These are phyloP conservation scores for Pagetopsis macropterus DNA, from an alignment of 2,797 vertebrate genomes.

Conservation along the genomic window DNA sequence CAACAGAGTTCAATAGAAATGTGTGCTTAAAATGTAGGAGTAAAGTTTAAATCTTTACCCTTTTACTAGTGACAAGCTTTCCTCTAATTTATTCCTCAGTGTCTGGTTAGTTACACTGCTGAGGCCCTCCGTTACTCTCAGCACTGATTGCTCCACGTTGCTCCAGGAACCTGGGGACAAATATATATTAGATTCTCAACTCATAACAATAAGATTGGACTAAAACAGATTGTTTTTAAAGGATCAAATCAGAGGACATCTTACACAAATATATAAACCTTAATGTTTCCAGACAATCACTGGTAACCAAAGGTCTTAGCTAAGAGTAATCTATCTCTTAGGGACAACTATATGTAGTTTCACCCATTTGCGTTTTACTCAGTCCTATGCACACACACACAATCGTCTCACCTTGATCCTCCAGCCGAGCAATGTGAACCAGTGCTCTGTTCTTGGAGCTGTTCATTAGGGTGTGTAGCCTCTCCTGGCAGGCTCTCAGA, in stretches of 20 bases:
- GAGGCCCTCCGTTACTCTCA: constrained; percentile 88
- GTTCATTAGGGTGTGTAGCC: constrained; percentile 86
- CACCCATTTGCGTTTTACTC: not conserved
- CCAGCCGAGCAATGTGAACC: constrained; percentile 94
- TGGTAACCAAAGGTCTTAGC: not conserved
- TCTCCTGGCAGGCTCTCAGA: constrained; percentile 90
- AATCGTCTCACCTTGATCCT: constrained; percentile 87
- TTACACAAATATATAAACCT: not conserved
- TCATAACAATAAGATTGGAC: not conserved
- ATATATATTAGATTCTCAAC: not conserved
- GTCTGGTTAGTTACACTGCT: constrained; percentile 82
- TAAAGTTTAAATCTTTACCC: constrained; percentile 79
- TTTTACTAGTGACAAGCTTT: constrained; percentile 89
- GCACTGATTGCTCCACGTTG: constrained; percentile 89
- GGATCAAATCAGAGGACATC: not conserved
- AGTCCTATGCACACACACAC: not conserved
- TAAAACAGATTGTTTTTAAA: not conserved
- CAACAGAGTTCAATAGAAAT: not conserved
- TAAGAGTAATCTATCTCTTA: not conserved
- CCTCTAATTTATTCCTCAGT: constrained; percentile 88
- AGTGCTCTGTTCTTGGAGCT: constrained; percentile 94
- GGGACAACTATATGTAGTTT: not conserved
- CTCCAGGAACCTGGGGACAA: constrained; percentile 89
- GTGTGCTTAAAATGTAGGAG: constrained; percentile 2
- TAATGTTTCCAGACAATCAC: not conserved